Evolutionary conservation across 2,888 invertebrate species (phyloP).

Genomic region (Melinopterus prodromus): DNA sequence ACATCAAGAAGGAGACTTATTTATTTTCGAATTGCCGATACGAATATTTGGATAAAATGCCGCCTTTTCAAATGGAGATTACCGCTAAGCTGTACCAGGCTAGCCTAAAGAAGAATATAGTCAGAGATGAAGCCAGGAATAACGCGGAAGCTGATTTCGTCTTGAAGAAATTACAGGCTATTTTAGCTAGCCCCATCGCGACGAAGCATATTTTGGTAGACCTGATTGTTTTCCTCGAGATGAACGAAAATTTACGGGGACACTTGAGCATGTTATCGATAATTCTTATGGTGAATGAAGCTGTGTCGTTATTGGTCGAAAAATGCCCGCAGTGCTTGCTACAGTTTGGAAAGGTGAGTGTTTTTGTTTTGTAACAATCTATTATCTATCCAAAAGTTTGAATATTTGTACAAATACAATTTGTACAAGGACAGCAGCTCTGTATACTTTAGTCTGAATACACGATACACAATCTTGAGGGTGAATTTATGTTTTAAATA

Average conservation of each 20-base stretch:
- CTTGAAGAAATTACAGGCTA: constrained; percentile 63
- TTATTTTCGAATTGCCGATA: constrained; percentile 61
- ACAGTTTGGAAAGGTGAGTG: constrained; percentile 71
- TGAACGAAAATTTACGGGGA: constrained; percentile 65
- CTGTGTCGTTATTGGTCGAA: constrained; percentile 65
- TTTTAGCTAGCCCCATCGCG: constrained; percentile 66
- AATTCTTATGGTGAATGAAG: constrained; percentile 63
- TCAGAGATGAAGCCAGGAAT: background rate
- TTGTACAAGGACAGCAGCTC: no score
- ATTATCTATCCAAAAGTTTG: no score
- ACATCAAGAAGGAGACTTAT: constrained; percentile 53
- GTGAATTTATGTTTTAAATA: no score
- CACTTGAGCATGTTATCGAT: constrained; percentile 63
- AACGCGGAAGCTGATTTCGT: constrained; percentile 53
- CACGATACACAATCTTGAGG: no score
- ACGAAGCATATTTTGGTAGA: constrained; percentile 66
- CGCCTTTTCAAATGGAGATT: constrained; percentile 60
- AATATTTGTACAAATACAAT: no score
- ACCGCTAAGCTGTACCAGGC: constrained; percentile 53
- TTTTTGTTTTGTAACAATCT: background rate
- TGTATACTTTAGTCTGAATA: no score
- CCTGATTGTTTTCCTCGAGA: constrained; percentile 68
- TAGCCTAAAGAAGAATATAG: constrained; percentile 29
- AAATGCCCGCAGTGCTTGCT: constrained; percentile 69
- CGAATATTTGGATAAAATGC: constrained; percentile 63